Evolutionary conservation across 1,140 invertebrate species (phyloP).

Genomic region (Micrasema longulum): DNA sequence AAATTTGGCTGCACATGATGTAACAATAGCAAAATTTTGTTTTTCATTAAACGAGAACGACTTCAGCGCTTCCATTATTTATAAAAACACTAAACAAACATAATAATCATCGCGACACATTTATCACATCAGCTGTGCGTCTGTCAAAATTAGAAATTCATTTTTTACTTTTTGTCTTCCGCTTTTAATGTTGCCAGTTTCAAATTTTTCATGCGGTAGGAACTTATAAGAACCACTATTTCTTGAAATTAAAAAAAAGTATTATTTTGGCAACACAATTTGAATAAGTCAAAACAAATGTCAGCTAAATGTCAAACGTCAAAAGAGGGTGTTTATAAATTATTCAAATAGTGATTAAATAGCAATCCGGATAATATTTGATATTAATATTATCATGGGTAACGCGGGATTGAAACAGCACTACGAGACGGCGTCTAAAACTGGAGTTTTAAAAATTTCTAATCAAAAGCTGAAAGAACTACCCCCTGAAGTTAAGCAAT

Average conservation of each 20-base stretch:
- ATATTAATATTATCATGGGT: conserved; percentile 75
- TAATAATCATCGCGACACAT: conserved; percentile 24
- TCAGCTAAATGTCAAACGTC: conserved; percentile 20
- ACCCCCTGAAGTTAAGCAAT: conserved; percentile 71
- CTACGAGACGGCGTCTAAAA: conserved; percentile 92
- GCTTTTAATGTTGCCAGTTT: no score
- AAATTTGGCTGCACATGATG: conserved; percentile 15
- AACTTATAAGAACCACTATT: no score
- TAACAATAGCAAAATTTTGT: conserved; percentile 12
- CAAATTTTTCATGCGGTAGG: not conserved
- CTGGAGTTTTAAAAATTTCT: conserved; percentile 90
- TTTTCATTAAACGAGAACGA: conserved; percentile 36
- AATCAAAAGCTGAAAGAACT: conserved; percentile 84
- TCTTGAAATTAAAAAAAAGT: not conserved
- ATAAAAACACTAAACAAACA: conserved; percentile 35
- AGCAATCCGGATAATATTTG: no score
- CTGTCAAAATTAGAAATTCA: conserved; percentile 38
- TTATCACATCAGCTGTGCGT: conserved; percentile 43
- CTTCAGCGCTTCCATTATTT: conserved; percentile 35
- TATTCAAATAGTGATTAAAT: no score
- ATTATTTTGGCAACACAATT: conserved; percentile 14
- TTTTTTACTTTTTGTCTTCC: conserved; percentile 8
- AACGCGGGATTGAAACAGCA: conserved; percentile 90
- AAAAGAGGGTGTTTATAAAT: conserved; percentile 25
- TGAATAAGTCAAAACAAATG: conserved; percentile 11